phyloP scores from a whole-genome alignment of 1,140 invertebrate species.

The Ylistrum balloti region DNA sequence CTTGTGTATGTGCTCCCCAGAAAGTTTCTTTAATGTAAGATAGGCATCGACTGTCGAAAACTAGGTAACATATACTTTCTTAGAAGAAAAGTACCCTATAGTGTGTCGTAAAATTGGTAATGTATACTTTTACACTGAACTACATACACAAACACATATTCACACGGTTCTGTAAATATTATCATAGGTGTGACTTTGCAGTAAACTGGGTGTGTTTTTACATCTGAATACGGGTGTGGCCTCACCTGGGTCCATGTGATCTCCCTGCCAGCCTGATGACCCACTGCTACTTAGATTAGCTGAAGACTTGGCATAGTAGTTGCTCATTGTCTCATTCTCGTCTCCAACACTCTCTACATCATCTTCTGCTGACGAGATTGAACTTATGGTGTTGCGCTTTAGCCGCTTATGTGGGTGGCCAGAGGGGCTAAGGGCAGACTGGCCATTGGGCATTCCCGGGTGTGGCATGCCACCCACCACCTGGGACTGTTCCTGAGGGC shows the following conservation, averaged over 20 bases:
- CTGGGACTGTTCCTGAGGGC: conserved; percentile 86
- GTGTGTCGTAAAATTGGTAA: too few species aligned
- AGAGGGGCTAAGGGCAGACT: conserved; percentile 76
- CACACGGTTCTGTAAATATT: too few species aligned
- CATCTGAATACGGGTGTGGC: too few species aligned
- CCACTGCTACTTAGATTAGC: conserved; percentile 82
- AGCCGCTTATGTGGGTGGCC: conserved; percentile 84
- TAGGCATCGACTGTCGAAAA: too few species aligned
- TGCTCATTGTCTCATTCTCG: conserved; percentile 81
- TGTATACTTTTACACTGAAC: too few species aligned
- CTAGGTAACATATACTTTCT: too few species aligned
- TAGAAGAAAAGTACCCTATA: too few species aligned
- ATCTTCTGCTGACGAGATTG: conserved; percentile 85
- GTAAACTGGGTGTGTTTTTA: too few species aligned
- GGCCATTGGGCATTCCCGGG: conserved; percentile 78
- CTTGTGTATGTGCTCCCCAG: too few species aligned
- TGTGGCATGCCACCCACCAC: conserved; percentile 70
- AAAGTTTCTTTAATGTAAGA: too few species aligned
- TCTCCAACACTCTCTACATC: conserved; percentile 82
- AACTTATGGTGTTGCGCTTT: conserved; percentile 82
- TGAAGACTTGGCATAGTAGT: conserved; percentile 86
- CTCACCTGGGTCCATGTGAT: conserved; percentile 79
- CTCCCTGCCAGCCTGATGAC: conserved; percentile 85
- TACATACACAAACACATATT: too few species aligned
- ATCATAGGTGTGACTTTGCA: too few species aligned